phyloP scores from a whole-genome alignment of 2,888 invertebrate species.

The Ichneumoninae sp. region DNA sequence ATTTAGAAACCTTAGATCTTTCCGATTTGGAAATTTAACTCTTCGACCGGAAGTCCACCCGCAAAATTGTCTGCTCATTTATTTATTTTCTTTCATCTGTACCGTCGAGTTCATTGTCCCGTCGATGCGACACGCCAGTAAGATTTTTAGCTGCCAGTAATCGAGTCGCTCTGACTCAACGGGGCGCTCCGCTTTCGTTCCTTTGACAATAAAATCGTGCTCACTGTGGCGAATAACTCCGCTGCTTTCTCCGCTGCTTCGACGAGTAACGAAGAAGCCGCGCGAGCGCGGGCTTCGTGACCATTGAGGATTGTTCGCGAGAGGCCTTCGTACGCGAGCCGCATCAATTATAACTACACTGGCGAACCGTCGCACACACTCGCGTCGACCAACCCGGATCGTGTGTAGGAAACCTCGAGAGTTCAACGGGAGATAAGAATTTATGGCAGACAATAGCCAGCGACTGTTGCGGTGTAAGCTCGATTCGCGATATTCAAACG shows the following conservation, averaged over 20 bases:
- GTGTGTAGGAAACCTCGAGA: constrained; percentile 12
- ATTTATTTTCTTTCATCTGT: not conserved
- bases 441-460: constrained; percentile 32
- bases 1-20: too few relatives aligned
- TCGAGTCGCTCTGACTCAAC: constrained; percentile 31
- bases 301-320: constrained; percentile 47
- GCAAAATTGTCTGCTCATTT: not conserved
- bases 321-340: constrained; percentile 48
- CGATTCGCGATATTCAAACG: constrained; percentile 5
- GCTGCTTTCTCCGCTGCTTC: constrained; percentile 57
- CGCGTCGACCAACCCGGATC: constrained; percentile 19
- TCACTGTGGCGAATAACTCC: constrained; percentile 44
- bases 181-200: constrained; percentile 60
- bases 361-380: not conserved
- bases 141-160: not conserved
- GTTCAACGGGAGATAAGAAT: constrained; percentile 46
- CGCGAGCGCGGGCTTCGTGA: constrained; percentile 29
- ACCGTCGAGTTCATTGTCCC: constrained; percentile 3
- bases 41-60: not conserved
- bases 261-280: constrained; percentile 34
- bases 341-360: constrained; percentile 49
- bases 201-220: constrained; percentile 63
- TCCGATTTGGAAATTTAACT: not conserved
- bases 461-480: constrained; percentile 3
- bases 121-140: not conserved